A percentile compares a stretch with the other conserved stretches of the same genome.
These are phyloP conservation scores for Lacanobia oleracea DNA, from an alignment of 2,888 invertebrate genomes.

Conservation along the genomic window DNA sequence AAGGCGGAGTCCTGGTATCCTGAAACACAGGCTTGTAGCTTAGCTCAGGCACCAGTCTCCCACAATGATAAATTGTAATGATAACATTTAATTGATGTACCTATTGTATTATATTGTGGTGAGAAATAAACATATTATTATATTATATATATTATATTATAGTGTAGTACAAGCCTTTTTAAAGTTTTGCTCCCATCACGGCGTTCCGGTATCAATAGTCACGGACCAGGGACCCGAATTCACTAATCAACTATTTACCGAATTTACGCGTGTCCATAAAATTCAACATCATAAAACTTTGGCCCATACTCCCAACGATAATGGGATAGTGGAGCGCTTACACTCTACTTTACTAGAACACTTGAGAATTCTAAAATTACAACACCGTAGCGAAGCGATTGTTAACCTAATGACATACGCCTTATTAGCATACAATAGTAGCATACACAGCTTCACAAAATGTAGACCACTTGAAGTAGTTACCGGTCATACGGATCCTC, in stretches of 20 bases:
- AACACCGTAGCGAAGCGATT: neutral
- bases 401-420: conserved; percentile 19
- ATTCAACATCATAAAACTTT: conserved; percentile 6
- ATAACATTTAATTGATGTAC: no score
- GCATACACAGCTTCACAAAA: neutral
- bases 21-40: no score
- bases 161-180: conserved; percentile 6
- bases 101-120: no score
- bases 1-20: no score
- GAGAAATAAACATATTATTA: no score
- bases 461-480: conserved; percentile 21
- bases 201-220: conserved; percentile 19
- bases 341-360: conserved; percentile 23
- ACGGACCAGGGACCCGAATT: conserved; percentile 20
- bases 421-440: conserved; percentile 15
- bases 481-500: conserved; percentile 17
- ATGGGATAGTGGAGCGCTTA: no score
- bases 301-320: no score
- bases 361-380: conserved; percentile 12
- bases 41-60: no score
- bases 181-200: conserved; percentile 22
- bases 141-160: no score
- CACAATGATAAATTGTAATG: no score
- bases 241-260: conserved; percentile 21
- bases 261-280: conserved; percentile 26